phyloP scores from a whole-genome alignment of 2,888 invertebrate species.

The Salpingus planirostris region DNA sequence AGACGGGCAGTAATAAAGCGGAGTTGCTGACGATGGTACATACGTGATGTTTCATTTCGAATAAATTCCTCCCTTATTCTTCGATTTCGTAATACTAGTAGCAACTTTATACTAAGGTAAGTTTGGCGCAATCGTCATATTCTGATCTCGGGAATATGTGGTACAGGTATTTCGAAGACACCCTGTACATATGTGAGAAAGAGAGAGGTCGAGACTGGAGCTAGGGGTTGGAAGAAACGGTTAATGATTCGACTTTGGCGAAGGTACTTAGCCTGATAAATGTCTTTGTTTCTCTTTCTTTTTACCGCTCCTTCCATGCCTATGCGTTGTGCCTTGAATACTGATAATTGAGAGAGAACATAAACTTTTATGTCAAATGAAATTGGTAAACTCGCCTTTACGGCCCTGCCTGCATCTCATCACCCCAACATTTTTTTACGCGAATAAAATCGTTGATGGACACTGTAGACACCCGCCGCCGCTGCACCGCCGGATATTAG shows the following conservation, averaged over 20 bases:
- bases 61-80: neutral
- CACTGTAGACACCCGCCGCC: no score
- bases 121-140: no score
- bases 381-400: slow-evolving; percentile 15
- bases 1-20: no score
- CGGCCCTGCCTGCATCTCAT: slow-evolving; percentile 9
- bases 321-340: slow-evolving; percentile 14
- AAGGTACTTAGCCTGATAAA: slow-evolving; percentile 21
- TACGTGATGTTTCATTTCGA: no score
- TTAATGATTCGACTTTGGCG: slow-evolving; percentile 20
- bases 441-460: slow-evolving; percentile 5
- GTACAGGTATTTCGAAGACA: no score
- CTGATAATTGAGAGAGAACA: slow-evolving; percentile 18
- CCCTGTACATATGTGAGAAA: no score
- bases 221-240: neutral
- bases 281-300: slow-evolving; percentile 19
- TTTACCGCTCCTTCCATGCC: slow-evolving; percentile 14
- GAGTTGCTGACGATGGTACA: no score
- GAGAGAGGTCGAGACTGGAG: no score
- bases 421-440: slow-evolving; percentile 6
- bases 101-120: no score
- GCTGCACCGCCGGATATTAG: no score
- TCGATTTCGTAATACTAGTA: no score
- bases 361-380: slow-evolving; percentile 17
- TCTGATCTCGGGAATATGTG: no score